Evolutionary conservation across 2,797 vertebrate genomes (phyloP), one percentile per base, ranked within the genome.

Genomic region (Nannoperca australis): DNA sequence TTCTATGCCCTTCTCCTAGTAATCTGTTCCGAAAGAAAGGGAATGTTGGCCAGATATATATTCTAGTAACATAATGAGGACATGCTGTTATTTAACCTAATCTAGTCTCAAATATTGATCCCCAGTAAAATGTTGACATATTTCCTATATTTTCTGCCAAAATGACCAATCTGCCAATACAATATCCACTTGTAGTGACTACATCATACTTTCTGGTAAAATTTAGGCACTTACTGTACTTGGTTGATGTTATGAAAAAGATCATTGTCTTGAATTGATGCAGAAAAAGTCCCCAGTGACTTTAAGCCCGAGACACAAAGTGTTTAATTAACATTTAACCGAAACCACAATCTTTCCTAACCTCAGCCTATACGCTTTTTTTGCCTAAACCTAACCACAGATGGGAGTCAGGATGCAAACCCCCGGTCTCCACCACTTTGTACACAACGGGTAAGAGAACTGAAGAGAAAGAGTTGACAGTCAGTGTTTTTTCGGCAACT

Each of bases 401-500:
- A 63, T 2, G 2, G 12, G 18, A 5, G 7, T 36, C 45, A 44
- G 36, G 36, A 38, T 38, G 32, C 32, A 7, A 51, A 51, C n/a
- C 15, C n/a, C 9, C 3, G 5, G 45, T 18, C 17, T n/a, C 49
- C 45, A 5, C 4, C 24, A 4, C 10, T 61, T 67, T 32, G 5
- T 18, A 24, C 14, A 42, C 36, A 59, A 17, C n/a, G 7, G 27
- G 6, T n/a, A 40, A 42, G 7, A 42, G 17, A 38, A 44, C 2
- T 74, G 30, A 64, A 51, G 30, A 51, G 22, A 18, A 36, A 36
- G 7, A 38, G 34, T 22, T 40, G 3, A 22, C 58, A 66, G 60
- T 30, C 42, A 4, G 20, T 22, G 55, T 30, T 30, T 51, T 63
- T 67, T 65, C 49, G 44, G 22, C 54, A n/a, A 76, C 65, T 50